phyloP scores from a whole-genome alignment of 2,113 vertebrate species.

The Heterochromis multidens region DNA sequence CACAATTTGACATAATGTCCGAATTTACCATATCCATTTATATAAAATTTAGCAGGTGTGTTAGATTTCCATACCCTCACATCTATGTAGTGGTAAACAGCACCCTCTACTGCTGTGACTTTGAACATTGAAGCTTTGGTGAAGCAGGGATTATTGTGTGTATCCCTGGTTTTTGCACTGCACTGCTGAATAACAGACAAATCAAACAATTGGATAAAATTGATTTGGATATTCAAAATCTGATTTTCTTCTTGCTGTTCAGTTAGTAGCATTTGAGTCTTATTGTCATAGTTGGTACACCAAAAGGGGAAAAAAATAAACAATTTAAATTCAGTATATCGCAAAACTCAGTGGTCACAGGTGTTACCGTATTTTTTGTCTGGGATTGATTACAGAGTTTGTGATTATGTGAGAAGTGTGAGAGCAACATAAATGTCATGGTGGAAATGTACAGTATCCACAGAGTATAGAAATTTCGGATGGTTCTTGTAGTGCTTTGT shows the following conservation, averaged over 20 bases:
- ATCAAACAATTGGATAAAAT: neutral
- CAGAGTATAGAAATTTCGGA: neutral
- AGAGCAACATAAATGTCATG: neutral
- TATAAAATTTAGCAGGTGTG: neutral
- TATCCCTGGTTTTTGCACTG: neutral
- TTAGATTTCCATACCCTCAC: neutral
- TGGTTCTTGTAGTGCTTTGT: neutral
- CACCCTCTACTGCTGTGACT: slow-evolving; percentile 18
- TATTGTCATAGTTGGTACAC: neutral
- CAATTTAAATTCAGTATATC: neutral
- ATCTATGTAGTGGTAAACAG: neutral
- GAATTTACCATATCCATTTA: neutral
- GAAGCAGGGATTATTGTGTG: neutral
- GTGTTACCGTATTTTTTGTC: neutral
- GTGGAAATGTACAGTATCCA: neutral
- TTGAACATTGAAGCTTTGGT: neutral
- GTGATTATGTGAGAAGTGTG: neutral
- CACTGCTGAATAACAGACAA: neutral
- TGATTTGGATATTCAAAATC: neutral
- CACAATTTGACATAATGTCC: neutral
- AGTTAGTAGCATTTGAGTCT: neutral
- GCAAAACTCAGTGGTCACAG: neutral
- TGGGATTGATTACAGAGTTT: neutral
- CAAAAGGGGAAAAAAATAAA: neutral
- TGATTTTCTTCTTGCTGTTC: neutral